phyloP scores from a whole-genome alignment of 2,797 vertebrate species.

The Pangasius djambal region DNA sequence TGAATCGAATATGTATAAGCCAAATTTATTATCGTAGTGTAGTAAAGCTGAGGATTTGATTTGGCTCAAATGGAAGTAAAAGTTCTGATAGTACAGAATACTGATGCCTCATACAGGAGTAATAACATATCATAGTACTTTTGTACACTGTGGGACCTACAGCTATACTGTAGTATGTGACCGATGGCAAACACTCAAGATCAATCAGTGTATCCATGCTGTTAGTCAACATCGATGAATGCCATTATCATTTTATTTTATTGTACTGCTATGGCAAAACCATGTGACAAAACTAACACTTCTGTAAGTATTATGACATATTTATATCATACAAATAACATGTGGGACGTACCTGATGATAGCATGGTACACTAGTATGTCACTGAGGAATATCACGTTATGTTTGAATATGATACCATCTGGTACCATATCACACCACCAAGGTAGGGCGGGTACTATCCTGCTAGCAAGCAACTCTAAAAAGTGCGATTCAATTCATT shows the following conservation, averaged over 20 bases:
- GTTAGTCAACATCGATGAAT: neutral
- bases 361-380: neutral
- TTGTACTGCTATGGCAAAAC: neutral
- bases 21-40: neutral
- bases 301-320: neutral
- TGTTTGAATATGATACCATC: neutral
- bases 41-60: neutral
- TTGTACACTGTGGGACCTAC: neutral
- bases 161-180: neutral
- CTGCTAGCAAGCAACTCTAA: neutral
- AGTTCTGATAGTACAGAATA: neutral
- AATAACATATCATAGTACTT: neutral
- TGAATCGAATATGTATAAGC: too few relatives aligned
- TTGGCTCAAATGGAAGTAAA: neutral
- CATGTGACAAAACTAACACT: neutral
- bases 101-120: neutral
- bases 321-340: neutral
- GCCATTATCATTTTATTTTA: neutral
- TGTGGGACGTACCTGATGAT: neutral
- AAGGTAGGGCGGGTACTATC: too few relatives aligned
- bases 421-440: neutral
- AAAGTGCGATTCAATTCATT: too few relatives aligned
- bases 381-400: neutral
- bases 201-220: neutral
- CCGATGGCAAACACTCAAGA: neutral